These are phyloP conservation scores for Diplodus puntazzo DNA, from an alignment of 2,797 vertebrate species.

Conservation along the genomic window DNA sequence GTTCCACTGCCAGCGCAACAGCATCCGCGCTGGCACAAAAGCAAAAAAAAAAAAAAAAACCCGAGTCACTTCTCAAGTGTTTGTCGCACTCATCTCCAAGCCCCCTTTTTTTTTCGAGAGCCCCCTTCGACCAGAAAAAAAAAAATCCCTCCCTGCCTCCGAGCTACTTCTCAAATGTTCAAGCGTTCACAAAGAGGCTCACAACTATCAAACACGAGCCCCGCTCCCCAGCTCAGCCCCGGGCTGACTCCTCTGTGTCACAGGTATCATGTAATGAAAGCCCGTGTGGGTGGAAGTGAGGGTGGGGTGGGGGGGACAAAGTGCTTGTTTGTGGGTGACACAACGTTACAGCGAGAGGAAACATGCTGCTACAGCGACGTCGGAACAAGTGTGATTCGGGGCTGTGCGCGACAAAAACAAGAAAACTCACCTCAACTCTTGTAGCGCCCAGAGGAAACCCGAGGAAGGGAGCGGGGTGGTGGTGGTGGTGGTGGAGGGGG, in stretches of 20 bases:
- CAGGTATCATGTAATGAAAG: background rate
- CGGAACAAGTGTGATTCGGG: conserved; percentile 66
- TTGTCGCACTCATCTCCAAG: conserved; percentile 49
- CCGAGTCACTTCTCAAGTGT: conserved; percentile 57
- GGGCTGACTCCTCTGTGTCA: background rate
- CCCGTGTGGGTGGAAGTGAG: background rate
- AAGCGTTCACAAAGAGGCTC: conserved; percentile 21
- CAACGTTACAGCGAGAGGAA: conserved; percentile 53
- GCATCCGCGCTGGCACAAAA: conserved; percentile 51
- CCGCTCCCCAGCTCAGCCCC: background rate
- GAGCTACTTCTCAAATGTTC: conserved; percentile 76
- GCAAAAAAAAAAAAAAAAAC: conserved; percentile 25
- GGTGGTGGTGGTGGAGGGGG: no score
- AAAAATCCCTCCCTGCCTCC: conserved; percentile 81
- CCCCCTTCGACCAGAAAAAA: conserved; percentile 51
- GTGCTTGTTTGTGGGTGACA: conserved; percentile 65
- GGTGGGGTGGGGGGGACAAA: conserved; percentile 23
- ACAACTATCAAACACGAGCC: conserved; percentile 23
- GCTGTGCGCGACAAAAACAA: conserved; percentile 62
- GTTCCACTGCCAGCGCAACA: conserved; percentile 49
- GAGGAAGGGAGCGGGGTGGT: background rate
- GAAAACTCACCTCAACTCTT: conserved; percentile 83
- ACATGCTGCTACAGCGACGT: conserved; percentile 63
- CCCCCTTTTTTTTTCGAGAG: conserved; percentile 43
- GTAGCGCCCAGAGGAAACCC: conserved; percentile 58